phyloP scores from a whole-genome alignment of 1,140 invertebrate genomes.

The Drosophila sucinea region DNA sequence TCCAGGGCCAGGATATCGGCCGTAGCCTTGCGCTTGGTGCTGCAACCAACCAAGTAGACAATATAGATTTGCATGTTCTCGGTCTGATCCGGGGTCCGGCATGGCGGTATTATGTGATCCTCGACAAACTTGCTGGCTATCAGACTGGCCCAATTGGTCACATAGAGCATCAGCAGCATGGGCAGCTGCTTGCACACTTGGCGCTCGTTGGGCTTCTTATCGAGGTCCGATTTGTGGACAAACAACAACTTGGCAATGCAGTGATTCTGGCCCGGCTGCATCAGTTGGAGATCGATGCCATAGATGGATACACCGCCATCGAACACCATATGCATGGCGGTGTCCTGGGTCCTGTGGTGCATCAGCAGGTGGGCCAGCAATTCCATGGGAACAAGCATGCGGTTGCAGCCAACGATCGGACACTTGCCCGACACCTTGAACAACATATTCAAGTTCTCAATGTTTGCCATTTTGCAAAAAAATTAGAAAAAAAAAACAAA shows the following conservation, averaged over 20 bases:
- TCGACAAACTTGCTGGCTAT: constrained; percentile 9
- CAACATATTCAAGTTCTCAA: constrained; percentile 2
- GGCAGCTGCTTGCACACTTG: background rate
- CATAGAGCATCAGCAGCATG: constrained; percentile 6
- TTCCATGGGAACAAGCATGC: background rate
- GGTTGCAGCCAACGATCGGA: background rate
- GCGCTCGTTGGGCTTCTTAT: background rate
- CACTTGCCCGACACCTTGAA: constrained; percentile 8
- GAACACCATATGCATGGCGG: background rate
- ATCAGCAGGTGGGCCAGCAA: constrained; percentile 7
- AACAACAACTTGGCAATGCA: constrained; percentile 12
- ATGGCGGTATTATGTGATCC: background rate
- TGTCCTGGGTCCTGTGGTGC: background rate
- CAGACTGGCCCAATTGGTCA: constrained; percentile 2
- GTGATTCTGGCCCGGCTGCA: constrained; percentile 4
- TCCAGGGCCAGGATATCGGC: background rate
- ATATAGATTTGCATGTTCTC: background rate
- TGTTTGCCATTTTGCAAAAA: background rate
- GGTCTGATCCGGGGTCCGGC: background rate
- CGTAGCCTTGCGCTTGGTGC: background rate
- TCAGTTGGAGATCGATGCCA: background rate
- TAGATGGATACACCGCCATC: background rate
- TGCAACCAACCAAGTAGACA: background rate
- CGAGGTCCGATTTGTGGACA: background rate
- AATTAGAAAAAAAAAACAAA: background rate